Conservation (phyloP, 2,888 invertebrate genomes). For the Nomada ruficornis region DNA sequence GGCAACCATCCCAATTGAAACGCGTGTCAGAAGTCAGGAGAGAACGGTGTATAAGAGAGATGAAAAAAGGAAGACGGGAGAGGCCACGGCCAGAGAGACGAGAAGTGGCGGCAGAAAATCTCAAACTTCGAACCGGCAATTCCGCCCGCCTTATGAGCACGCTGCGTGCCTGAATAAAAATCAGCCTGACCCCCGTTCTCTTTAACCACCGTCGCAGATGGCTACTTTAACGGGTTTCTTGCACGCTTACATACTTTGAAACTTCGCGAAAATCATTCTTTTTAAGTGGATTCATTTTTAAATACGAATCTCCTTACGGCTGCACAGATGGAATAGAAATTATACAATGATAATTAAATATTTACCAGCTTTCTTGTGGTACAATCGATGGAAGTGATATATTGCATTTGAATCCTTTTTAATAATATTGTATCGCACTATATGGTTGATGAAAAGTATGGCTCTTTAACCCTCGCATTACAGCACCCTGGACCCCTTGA, state of each 20-base stretch:
- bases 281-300: no score
- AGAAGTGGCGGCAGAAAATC: slow-evolving; percentile 79
- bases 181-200: background rate
- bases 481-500: no score
- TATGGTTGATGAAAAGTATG: no score
- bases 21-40: slow-evolving; percentile 80
- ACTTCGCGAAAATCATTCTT: background rate
- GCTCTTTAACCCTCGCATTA: no score
- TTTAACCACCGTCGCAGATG: background rate
- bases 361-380: no score
- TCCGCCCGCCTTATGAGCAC: slow-evolving; percentile 59
- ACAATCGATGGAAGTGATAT: no score
- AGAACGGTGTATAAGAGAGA: slow-evolving; percentile 71
- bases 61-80: slow-evolving; percentile 62
- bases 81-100: slow-evolving; percentile 59
- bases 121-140: slow-evolving; percentile 82
- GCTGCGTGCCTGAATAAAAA: slow-evolving; percentile 45
- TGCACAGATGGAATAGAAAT: no score
- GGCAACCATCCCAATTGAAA: slow-evolving; percentile 82
- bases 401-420: no score
- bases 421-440: no score
- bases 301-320: no score
- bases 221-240: background rate
- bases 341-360: no score
- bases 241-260: no score